Evolutionary conservation across 1,140 invertebrate genomes (phyloP).

Genomic region (Thaumatotibia leucotreta): DNA sequence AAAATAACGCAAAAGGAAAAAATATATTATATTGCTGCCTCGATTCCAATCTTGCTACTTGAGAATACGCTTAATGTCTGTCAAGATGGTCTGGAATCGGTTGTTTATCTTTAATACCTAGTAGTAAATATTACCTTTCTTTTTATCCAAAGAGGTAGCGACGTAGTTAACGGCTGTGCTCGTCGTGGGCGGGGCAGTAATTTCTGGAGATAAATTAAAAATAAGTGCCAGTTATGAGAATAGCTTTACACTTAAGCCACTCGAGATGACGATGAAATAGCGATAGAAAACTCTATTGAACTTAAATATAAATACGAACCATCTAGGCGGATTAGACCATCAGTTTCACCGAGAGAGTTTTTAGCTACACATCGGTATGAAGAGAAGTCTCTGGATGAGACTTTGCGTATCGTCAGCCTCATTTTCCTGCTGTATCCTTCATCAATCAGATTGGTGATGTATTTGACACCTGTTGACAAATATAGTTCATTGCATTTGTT

Average conservation of each 20-base stretch:
- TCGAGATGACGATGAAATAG: not conserved
- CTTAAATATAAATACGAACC: slow-evolving; percentile 77
- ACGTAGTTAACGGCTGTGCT: slow-evolving; percentile 77
- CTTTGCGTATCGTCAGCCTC: slow-evolving; percentile 90
- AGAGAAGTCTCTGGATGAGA: slow-evolving; percentile 88
- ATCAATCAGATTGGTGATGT: slow-evolving; percentile 87
- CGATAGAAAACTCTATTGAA: not conserved
- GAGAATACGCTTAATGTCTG: no score
- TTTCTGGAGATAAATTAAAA: slow-evolving; percentile 75
- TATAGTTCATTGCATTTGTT: not conserved
- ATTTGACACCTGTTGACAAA: slow-evolving; percentile 85
- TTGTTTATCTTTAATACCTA: not conserved
- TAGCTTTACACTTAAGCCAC: not conserved
- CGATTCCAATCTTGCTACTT: no score
- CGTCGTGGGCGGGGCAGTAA: slow-evolving; percentile 82
- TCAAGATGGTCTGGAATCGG: no score
- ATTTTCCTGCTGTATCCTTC: slow-evolving; percentile 92
- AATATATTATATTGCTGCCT: no score
- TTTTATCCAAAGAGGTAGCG: slow-evolving; percentile 65
- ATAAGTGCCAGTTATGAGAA: not conserved
- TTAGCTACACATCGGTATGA: slow-evolving; percentile 95
- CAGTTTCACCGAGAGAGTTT: slow-evolving; percentile 94
- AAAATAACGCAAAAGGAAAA: no score
- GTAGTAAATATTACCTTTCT: slow-evolving; percentile 55
- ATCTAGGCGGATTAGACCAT: slow-evolving; percentile 94